Percentiles rank a stretch among this genome's conserved stretches.
phyloP scores from a whole-genome alignment of 1,140 invertebrate genomes.

The Procambarus virginalis region DNA sequence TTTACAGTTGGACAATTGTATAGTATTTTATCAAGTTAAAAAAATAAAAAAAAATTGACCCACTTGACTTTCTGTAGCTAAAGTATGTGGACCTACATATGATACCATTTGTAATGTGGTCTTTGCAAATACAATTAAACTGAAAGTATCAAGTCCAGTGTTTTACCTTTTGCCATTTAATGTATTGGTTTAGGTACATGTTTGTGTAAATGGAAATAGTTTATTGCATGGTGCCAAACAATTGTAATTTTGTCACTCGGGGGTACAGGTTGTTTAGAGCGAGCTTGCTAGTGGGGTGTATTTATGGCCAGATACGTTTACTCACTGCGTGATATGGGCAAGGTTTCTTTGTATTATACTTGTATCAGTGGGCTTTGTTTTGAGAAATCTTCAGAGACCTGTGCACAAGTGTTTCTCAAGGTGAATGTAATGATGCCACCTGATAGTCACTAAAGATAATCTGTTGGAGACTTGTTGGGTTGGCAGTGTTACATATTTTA shows the following conservation, averaged over 20 bases:
- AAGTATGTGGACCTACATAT: too few species aligned
- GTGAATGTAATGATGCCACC: constrained; percentile 21
- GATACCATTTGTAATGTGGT: too few species aligned
- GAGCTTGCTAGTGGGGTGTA: background rate
- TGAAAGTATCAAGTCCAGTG: too few species aligned
- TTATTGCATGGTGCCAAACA: background rate
- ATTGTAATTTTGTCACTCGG: background rate
- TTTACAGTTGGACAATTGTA: too few species aligned
- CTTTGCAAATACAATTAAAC: too few species aligned
- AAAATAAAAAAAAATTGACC: too few species aligned
- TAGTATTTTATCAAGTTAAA: too few species aligned
- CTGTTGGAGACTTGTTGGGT: background rate
- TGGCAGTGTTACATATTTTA: constrained; percentile 15
- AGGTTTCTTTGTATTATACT: constrained; percentile 6
- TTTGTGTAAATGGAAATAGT: too few species aligned
- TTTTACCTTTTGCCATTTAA: background rate
- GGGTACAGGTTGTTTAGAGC: too few species aligned
- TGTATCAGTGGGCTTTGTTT: constrained; percentile 43
- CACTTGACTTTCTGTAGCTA: too few species aligned
- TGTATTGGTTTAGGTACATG: background rate
- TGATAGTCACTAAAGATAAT: constrained; percentile 18
- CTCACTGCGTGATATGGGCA: constrained; percentile 27
- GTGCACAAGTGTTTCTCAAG: constrained; percentile 17
- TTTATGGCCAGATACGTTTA: background rate
- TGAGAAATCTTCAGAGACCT: constrained; percentile 38